These are phyloP conservation scores for Ophioninae sp. DNA, from an alignment of 2,888 invertebrate species.

Conservation along the genomic window DNA sequence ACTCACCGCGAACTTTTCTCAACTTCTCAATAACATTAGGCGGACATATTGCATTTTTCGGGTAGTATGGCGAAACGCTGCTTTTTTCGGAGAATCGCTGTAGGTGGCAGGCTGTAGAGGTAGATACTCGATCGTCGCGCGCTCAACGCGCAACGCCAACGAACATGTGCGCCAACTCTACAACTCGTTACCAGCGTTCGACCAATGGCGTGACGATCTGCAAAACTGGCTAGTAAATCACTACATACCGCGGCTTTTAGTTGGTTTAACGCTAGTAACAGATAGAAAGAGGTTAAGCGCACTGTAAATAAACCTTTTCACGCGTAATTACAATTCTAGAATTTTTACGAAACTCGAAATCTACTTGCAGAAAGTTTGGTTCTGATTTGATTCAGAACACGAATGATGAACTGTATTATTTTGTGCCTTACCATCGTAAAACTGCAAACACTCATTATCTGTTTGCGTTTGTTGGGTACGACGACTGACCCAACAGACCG, in stretches of 20 bases:
- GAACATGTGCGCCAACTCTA: not conserved
- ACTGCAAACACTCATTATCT: no score
- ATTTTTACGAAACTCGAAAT: no score
- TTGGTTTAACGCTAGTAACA: not conserved
- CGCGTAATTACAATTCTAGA: no score
- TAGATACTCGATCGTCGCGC: not conserved
- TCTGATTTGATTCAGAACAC: not conserved
- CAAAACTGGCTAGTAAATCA: not conserved
- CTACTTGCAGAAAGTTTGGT: no score
- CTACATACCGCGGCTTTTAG: not conserved
- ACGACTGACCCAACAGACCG: no score
- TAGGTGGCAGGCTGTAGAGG: slow-evolving; percentile 64
- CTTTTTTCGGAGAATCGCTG: slow-evolving; percentile 60
- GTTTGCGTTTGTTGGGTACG: no score
- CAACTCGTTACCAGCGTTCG: not conserved
- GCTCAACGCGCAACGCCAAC: not conserved
- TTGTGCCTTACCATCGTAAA: not conserved
- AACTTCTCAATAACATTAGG: slow-evolving; percentile 72
- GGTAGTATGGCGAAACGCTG: slow-evolving; percentile 46
- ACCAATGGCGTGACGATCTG: not conserved
- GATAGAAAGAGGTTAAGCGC: not conserved
- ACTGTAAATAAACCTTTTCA: not conserved
- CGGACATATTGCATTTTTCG: slow-evolving; percentile 69
- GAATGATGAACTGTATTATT: not conserved
- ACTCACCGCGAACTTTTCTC: slow-evolving; percentile 50